Conservation (phyloP, 2,888 invertebrate genomes). For the Nephrotoma guestfalica region DNA sequence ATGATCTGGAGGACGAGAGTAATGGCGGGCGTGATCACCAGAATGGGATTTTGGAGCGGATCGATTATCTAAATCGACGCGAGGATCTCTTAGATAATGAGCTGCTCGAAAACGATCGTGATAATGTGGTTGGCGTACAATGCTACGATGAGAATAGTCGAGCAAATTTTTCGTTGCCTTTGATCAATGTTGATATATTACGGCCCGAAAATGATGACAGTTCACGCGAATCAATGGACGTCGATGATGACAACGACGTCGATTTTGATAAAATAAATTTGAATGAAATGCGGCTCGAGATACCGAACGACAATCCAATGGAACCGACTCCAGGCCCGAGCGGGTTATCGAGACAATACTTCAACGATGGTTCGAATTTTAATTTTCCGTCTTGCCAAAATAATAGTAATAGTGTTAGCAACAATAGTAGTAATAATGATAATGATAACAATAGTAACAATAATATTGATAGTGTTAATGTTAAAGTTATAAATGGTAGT, state of each 20-base stretch:
- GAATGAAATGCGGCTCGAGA: slow-evolving; percentile 8
- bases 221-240: slow-evolving; percentile 14
- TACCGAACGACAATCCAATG: neutral
- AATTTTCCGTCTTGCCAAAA: neutral
- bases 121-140: slow-evolving; percentile 5
- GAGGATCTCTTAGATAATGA: slow-evolving; percentile 9
- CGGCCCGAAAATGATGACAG: slow-evolving; percentile 14
- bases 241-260: slow-evolving; percentile 11
- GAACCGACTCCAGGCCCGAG: slow-evolving; percentile 1
- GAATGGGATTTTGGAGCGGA: slow-evolving; percentile 11
- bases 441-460: neutral
- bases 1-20: slow-evolving; percentile 9
- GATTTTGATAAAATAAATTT: slow-evolving; percentile 9
- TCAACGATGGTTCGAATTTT: neutral
- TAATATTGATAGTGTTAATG: neutral
- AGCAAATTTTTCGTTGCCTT: slow-evolving; percentile 8
- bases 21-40: slow-evolving; percentile 6
- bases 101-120: slow-evolving; percentile 2
- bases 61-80: slow-evolving; percentile 9
- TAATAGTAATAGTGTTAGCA: neutral
- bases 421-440: neutral
- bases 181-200: slow-evolving; percentile 7
- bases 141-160: slow-evolving; percentile 10
- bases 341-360: neutral
- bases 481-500: neutral